phyloP scores from a whole-genome alignment of 2,888 invertebrate species.

The Apamea monoglypha region DNA sequence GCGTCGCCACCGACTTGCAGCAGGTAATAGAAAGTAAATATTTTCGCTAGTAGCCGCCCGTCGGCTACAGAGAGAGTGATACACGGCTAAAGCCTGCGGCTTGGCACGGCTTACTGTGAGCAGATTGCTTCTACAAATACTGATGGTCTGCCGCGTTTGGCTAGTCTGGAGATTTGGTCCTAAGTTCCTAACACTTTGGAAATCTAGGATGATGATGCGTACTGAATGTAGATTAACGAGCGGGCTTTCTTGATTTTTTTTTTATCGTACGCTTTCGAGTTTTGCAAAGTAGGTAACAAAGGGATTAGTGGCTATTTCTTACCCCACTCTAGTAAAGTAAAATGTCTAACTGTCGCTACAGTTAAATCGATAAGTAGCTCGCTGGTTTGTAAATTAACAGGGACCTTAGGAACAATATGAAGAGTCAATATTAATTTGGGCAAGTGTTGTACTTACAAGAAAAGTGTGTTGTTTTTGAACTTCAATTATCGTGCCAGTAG shows the following conservation, averaged over 20 bases:
- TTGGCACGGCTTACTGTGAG: slow-evolving; percentile 59
- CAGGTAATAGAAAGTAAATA: slow-evolving; percentile 82
- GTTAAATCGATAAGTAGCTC: slow-evolving; percentile 1
- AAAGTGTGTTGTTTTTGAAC: slow-evolving; percentile 43
- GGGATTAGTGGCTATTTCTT: background rate
- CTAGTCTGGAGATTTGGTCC: slow-evolving; percentile 30
- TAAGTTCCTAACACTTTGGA: slow-evolving; percentile 35
- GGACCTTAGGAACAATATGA: slow-evolving; percentile 35
- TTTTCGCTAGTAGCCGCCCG: slow-evolving; percentile 69
- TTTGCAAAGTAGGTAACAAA: background rate
- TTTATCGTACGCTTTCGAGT: background rate
- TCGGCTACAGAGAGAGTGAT: slow-evolving; percentile 58
- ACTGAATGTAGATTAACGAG: slow-evolving; percentile 18
- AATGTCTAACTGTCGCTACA: background rate
- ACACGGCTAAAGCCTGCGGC: slow-evolving; percentile 53
- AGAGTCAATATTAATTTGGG: slow-evolving; percentile 57
- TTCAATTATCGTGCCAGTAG: slow-evolving; percentile 39
- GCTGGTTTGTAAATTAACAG: background rate
- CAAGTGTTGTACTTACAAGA: slow-evolving; percentile 44
- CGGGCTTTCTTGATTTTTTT: background rate
- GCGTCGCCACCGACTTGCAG: slow-evolving; percentile 49
- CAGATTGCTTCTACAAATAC: slow-evolving; percentile 59
- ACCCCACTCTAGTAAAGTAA: background rate
- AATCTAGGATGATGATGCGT: slow-evolving; percentile 25
- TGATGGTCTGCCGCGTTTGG: slow-evolving; percentile 39